Conservation (phyloP, 1,140 invertebrate species). For the Parapsyche elsis region DNA sequence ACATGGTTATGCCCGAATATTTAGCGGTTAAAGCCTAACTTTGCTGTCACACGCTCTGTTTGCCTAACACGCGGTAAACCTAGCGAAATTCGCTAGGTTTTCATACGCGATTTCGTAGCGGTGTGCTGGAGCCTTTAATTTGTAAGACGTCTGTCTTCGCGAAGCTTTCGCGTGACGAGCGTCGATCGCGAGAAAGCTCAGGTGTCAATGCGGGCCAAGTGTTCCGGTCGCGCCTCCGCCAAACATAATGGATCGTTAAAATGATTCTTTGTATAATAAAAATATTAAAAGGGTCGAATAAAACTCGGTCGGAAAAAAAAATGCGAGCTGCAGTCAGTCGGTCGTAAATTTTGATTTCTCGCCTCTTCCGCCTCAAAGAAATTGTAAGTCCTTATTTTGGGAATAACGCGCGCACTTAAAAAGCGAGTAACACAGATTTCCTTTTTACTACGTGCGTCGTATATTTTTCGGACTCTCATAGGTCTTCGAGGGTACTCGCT, state of each 20-base stretch:
- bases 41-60: too few relatives aligned
- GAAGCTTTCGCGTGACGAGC: too few relatives aligned
- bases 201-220: neutral
- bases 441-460: constrained; percentile 3
- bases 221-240: constrained; percentile 6
- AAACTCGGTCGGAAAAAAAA: constrained; percentile 40
- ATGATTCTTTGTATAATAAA: constrained; percentile 51
- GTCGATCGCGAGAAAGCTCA: too few relatives aligned
- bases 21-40: too few relatives aligned
- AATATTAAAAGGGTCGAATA: constrained; percentile 52
- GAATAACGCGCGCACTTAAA: neutral
- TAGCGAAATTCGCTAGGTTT: too few relatives aligned
- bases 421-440: constrained; percentile 24
- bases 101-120: too few relatives aligned
- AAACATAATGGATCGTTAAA: constrained; percentile 54
- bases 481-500: neutral
- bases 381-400: constrained; percentile 20
- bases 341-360: constrained; percentile 47
- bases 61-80: too few relatives aligned
- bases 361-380: constrained; percentile 18
- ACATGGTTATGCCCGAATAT: too few relatives aligned
- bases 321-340: constrained; percentile 12
- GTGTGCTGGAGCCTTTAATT: too few relatives aligned
- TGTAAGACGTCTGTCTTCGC: too few relatives aligned
- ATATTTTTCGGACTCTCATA: neutral